A percentile compares a stretch with the other conserved stretches of the same genome.
These are phyloP conservation scores for Macrosiphum euphorbiae DNA, from an alignment of 2,888 invertebrate species.

Conservation along the genomic window DNA sequence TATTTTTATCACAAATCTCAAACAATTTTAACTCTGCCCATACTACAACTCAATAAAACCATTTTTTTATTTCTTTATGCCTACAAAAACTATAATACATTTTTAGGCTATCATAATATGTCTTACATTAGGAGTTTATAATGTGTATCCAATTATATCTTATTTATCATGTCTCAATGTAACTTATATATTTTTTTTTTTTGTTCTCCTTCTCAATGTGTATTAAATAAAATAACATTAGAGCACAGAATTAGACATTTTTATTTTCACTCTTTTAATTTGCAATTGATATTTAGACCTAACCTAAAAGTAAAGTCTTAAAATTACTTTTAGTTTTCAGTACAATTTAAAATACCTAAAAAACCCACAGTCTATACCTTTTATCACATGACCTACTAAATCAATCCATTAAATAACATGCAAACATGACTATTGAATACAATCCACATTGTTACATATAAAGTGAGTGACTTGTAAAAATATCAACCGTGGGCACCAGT, in stretches of 20 bases:
- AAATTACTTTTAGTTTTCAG: background rate
- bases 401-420: background rate
- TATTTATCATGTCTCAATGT: background rate
- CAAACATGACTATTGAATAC: background rate
- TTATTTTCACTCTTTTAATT: background rate
- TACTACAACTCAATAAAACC: background rate
- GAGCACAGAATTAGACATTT: background rate
- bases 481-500: background rate
- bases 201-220: background rate
- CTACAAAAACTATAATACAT: background rate
- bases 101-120: background rate
- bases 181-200: background rate
- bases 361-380: background rate
- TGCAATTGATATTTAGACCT: background rate
- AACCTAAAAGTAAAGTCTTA: background rate
- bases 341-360: background rate
- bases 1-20: constrained; percentile 14
- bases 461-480: background rate
- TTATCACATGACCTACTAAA: background rate
- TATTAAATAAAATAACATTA: background rate
- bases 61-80: background rate
- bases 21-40: background rate
- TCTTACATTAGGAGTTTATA: background rate
- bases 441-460: background rate
- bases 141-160: background rate